A percentile compares a stretch with the other conserved stretches of the same genome.
phyloP scores from a whole-genome alignment of 1,140 invertebrate species.

The Meloidogyne chitwoodi region DNA sequence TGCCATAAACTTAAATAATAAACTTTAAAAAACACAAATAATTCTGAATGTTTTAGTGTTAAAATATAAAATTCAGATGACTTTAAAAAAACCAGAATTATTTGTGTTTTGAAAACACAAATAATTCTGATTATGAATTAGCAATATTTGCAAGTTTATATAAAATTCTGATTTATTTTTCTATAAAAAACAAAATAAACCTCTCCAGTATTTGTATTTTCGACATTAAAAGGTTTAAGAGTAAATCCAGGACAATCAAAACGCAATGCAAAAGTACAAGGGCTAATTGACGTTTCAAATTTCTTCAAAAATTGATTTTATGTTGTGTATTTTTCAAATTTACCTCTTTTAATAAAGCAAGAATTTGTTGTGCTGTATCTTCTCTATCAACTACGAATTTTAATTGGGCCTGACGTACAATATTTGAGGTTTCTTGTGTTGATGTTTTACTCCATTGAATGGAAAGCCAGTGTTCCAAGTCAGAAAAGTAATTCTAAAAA shows the following conservation, averaged over 20 bases:
- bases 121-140: no score
- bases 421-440: neutral
- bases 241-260: slow-evolving; percentile 8
- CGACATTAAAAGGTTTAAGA: neutral
- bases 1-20: neutral
- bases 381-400: slow-evolving; percentile 12
- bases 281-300: neutral
- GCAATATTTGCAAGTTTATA: no score
- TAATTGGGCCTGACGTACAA: neutral
- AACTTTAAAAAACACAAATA: neutral
- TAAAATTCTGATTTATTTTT: no score
- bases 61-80: no score
- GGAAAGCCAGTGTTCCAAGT: neutral
- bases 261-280: neutral
- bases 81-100: no score
- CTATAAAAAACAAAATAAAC: neutral
- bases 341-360: slow-evolving; percentile 14
- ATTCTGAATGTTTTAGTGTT: no score
- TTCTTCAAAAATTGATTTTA: neutral
- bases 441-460: neutral
- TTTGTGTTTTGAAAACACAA: no score
- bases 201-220: slow-evolving; percentile 5
- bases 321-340: neutral
- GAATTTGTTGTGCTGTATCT: slow-evolving; percentile 9
- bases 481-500: neutral